Base-by-base conservation (phyloP, 30 jellyfish, hydroid and myxozoan genomes). In the Mastigias papua region DNA sequence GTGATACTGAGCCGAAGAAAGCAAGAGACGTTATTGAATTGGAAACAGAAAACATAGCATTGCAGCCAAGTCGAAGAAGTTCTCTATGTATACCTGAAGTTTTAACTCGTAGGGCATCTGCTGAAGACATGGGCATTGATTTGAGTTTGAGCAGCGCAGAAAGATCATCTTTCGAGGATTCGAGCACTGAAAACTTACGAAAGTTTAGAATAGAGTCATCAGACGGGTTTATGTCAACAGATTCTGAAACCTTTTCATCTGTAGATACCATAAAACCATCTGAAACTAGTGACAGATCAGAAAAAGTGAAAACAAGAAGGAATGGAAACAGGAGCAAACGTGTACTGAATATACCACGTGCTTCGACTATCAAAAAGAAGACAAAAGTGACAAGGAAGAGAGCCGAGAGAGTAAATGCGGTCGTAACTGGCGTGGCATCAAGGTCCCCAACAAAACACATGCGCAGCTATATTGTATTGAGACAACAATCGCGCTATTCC, bases 391-490 rank as follows among this genome's bases (percentile, higher is more conserved):
- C 68, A 46, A 63, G 46, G 48, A 73, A 51, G 66, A 63, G 25
- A 25, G 58, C 48, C 17, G 90, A 76, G 58, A 72, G 69, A 23
- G 81, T 72, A 2, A 34, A 28, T 37, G 70, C 58, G 63, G 69
- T 69, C 20, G 69, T 64, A 13, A 4, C 97, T 23, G 68, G 79
- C 13, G 15, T 51, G 28, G 64, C 57, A n/a, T 29, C 75, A 31
- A 82, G 97, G 27, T 84, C 98, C 9, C 99, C 97, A 15, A 73
- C 97, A 2, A 72, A 78, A 31, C 99, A 95, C 42, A 95, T 95
- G 99, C 95, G 90, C 25, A 95, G 99, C 65, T 95, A 95, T 54
- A 95, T 95, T 5, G 99, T 94, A 3, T 46, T 95, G 46, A 92
- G 99, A 0, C 99, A 95, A 58, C 99, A 93, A 69, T 93, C 96